Evolutionary conservation across 2,113 vertebrate species (phyloP).

Genomic region (Mohoua ochrocephala): DNA sequence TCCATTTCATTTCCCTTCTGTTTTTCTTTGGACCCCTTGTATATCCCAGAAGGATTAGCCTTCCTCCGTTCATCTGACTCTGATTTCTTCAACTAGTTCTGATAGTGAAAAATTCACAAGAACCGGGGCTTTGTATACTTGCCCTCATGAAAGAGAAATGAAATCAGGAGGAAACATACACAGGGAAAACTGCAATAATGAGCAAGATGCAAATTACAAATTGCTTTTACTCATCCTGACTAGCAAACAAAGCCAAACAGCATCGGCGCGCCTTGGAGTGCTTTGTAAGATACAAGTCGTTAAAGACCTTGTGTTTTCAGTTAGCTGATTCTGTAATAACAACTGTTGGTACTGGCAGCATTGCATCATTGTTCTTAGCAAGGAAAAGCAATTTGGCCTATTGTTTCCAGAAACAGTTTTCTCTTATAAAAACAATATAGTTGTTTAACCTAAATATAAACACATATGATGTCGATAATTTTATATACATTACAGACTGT

Average conservation of each 20-base stretch:
- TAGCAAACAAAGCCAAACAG: conserved; percentile 18
- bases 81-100: background rate
- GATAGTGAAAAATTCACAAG: background rate
- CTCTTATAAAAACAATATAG: conserved; percentile 13
- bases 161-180: background rate
- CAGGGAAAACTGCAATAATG: background rate
- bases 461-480: conserved; percentile 22
- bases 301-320: conserved; percentile 44
- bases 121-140: background rate
- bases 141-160: background rate
- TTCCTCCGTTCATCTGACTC: background rate
- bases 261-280: background rate
- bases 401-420: conserved; percentile 58
- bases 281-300: background rate
- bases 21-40: background rate
- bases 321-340: conserved; percentile 56
- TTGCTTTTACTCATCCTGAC: conserved; percentile 4
- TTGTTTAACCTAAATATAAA: conserved; percentile 54
- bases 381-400: conserved; percentile 40
- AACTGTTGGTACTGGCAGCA: conserved; percentile 49
- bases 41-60: background rate
- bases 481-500: background rate
- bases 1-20: background rate
- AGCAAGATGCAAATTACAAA: conserved; percentile 31
- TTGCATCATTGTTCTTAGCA: conserved; percentile 38